Evolutionary conservation across 2,113 vertebrate species (phyloP).

Genomic region (Carlito syrichta): DNA sequence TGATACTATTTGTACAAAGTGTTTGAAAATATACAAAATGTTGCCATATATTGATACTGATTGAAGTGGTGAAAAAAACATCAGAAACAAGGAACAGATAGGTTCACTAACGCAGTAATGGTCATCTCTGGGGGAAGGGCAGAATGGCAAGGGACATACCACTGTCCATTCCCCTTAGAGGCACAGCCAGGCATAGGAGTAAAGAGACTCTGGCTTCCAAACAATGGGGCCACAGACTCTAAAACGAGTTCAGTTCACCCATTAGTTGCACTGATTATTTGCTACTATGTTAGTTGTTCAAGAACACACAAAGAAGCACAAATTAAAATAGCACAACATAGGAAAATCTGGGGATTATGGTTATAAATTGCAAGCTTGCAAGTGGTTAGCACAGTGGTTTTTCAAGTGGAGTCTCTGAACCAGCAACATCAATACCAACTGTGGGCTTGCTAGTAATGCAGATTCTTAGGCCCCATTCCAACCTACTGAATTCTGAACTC

Average conservation of each 20-base stretch:
- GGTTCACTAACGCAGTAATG: neutral
- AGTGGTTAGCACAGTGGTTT: neutral
- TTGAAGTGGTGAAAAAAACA: neutral
- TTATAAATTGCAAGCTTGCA: neutral
- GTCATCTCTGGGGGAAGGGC: neutral
- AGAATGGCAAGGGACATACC: neutral
- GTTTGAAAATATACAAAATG: neutral
- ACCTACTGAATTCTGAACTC: neutral
- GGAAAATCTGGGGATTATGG: neutral
- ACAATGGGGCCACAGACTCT: neutral
- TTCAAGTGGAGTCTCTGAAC: neutral
- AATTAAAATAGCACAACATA: conserved; percentile 9
- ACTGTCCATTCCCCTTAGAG: neutral
- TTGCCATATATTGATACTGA: neutral
- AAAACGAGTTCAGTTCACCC: neutral
- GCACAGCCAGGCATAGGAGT: neutral
- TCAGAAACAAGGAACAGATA: neutral
- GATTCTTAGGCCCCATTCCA: neutral
- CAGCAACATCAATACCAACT: neutral
- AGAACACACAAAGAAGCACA: neutral
- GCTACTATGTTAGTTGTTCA: conserved; percentile 8
- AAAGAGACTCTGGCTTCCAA: neutral
- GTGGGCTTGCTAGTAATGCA: neutral
- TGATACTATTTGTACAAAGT: neutral
- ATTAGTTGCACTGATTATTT: neutral